phyloP scores from a whole-genome alignment of 2,888 invertebrate genomes.

The Melieria picta region DNA sequence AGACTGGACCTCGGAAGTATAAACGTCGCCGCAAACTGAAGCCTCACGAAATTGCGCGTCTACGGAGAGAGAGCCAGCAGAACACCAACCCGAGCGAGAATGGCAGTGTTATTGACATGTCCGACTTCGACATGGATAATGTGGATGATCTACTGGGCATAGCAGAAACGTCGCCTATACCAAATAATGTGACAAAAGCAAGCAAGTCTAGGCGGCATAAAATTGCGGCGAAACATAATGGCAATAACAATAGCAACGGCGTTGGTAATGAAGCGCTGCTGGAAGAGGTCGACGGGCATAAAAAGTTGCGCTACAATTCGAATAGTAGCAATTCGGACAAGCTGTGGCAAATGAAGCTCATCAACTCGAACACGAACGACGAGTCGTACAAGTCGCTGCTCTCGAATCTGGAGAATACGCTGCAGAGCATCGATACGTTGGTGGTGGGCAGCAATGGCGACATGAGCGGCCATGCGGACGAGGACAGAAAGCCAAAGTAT shows the following conservation, averaged over 20 bases:
- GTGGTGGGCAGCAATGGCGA: constrained; percentile 55
- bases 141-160: constrained; percentile 64
- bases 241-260: constrained; percentile 35
- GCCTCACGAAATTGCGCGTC: constrained; percentile 70
- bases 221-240: constrained; percentile 9
- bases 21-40: constrained; percentile 82
- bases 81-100: constrained; percentile 51
- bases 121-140: constrained; percentile 63
- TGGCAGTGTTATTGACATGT: constrained; percentile 60
- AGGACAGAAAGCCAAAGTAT: constrained; percentile 37
- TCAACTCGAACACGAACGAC: constrained; percentile 53
- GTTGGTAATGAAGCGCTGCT: constrained; percentile 36
- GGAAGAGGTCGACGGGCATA: constrained; percentile 29
- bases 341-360: constrained; percentile 59
- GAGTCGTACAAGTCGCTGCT: constrained; percentile 67
- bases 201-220: constrained; percentile 33
- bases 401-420: constrained; percentile 67
- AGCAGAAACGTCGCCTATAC: constrained; percentile 42
- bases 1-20: constrained; percentile 82
- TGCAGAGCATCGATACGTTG: constrained; percentile 66
- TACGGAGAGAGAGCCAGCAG: constrained; percentile 55
- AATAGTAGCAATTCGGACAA: constrained; percentile 52
- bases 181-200: constrained; percentile 30
- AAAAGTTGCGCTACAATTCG: constrained; percentile 50
- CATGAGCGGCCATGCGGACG: constrained; percentile 39